Evolutionary conservation across 1,140 invertebrate species (phyloP).

Genomic region (Apis dorsata): DNA sequence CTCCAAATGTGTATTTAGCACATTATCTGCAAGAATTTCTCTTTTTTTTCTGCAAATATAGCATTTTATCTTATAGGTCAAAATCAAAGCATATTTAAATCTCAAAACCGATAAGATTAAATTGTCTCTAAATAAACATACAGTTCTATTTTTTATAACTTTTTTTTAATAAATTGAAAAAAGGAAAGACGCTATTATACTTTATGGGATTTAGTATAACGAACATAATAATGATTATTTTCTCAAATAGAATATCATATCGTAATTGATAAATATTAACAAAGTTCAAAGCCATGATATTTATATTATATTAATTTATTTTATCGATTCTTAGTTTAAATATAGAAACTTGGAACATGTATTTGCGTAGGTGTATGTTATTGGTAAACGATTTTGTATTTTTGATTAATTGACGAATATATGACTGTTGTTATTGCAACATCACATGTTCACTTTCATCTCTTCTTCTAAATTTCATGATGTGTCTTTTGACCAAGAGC

Average conservation of each 20-base stretch:
- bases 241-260: neutral
- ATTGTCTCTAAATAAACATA: no score
- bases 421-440: neutral
- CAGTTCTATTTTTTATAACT: no score
- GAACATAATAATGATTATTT: neutral
- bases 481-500: slow-evolving; percentile 15
- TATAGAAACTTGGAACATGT: neutral
- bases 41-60: neutral
- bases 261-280: neutral
- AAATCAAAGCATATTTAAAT: no score
- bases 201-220: no score
- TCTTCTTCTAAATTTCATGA: neutral
- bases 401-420: no score
- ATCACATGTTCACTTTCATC: slow-evolving; percentile 16
- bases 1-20: neutral
- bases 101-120: no score
- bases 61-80: no score
- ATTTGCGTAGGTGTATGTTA: no score
- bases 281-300: neutral
- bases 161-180: no score
- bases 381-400: neutral
- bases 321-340: neutral
- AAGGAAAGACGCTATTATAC: no score
- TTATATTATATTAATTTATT: neutral
- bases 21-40: neutral